phyloP scores from a whole-genome alignment of 2,888 invertebrate genomes.

The Perizoma affinitatum region DNA sequence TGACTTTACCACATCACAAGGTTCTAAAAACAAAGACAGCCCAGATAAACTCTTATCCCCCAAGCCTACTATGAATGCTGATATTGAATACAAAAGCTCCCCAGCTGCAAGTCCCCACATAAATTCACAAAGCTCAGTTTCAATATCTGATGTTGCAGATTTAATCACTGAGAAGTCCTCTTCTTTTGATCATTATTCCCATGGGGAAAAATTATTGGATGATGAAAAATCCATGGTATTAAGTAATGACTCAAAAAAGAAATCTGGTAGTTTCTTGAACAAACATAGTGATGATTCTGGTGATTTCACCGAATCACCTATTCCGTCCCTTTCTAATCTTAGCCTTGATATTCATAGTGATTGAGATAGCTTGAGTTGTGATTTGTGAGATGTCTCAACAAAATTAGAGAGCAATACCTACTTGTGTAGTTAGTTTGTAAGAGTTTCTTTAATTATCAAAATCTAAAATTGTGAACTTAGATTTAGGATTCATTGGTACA shows the following conservation, averaged over 20 bases:
- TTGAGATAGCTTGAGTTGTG: slow-evolving; percentile 38
- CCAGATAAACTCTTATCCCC: slow-evolving; percentile 35
- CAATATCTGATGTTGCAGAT: slow-evolving; percentile 76
- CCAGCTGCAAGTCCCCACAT: slow-evolving; percentile 55
- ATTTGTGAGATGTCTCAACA: not conserved
- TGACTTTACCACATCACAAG: slow-evolving; percentile 65
- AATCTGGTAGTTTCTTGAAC: slow-evolving; percentile 48
- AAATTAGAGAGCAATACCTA: slow-evolving; percentile 23
- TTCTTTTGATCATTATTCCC: slow-evolving; percentile 46
- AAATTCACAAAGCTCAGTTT: slow-evolving; percentile 70
- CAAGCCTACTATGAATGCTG: slow-evolving; percentile 7
- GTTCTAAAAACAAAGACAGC: slow-evolving; percentile 50
- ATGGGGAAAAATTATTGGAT: slow-evolving; percentile 45
- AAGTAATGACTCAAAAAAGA: slow-evolving; percentile 45
- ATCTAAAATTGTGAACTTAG: slow-evolving; percentile 1
- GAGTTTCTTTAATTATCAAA: slow-evolving; percentile 5
- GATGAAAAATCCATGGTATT: slow-evolving; percentile 41
- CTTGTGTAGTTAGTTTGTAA: too few species aligned
- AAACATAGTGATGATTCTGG: slow-evolving; percentile 68
- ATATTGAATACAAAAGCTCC: slow-evolving; percentile 47
- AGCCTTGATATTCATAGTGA: slow-evolving; percentile 79
- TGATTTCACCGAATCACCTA: slow-evolving; percentile 73
- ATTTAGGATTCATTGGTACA: slow-evolving; percentile 27
- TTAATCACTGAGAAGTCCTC: slow-evolving; percentile 71
- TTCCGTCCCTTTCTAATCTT: slow-evolving; percentile 75